Base-by-base conservation (phyloP, 2,888 invertebrate species). In the Drosophila phalerata region DNA sequence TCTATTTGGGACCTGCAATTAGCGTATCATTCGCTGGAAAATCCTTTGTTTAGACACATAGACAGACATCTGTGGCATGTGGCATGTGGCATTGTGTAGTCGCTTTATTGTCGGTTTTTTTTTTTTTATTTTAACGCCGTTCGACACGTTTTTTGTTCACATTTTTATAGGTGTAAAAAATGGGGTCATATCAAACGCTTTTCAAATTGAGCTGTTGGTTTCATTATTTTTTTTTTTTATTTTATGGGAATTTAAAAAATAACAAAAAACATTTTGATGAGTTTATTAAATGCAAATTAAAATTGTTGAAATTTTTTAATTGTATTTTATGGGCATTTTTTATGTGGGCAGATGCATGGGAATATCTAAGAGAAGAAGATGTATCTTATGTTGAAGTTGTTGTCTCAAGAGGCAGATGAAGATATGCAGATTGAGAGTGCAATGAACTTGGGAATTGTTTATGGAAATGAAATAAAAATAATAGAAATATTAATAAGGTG, bases 211-310 rank as follows among this genome's bases (percentile, higher is more conserved):
- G 77, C 60, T 69, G 62, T 79, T 61, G 40, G 17, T 53, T 28
- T 17, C 17, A 42, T 51, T 22, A 22, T 22, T 22, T 22, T 22
- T 22, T 47, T 13, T 53, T 38, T 43, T 13, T 19, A 6, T 64
- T 79, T 64, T 68, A 85, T 82, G 80, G 48, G 73, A 69, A 72
- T 81, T 77, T 58, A 51, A 69, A 71, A 74, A 32, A 45, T 19
- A 42, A 42, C 9, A 42, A 22, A 47, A 57, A 71, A 60, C 37
- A 42, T 69, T 74, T 85, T 83, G 70, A 84, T 77, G 88, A 81
- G 84, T 85, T 88, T 84, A 84, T 84, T 84, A 84, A 84, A 84
- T 84, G 84, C 88, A 88, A 88, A 84, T 84, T 76, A 88, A 83
- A 84, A 86, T 86, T 75, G 71, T 84, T 83, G 56, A 85, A 88